Conservation (phyloP, 2,888 invertebrate species). For the Lamellibrachia columna region DNA sequence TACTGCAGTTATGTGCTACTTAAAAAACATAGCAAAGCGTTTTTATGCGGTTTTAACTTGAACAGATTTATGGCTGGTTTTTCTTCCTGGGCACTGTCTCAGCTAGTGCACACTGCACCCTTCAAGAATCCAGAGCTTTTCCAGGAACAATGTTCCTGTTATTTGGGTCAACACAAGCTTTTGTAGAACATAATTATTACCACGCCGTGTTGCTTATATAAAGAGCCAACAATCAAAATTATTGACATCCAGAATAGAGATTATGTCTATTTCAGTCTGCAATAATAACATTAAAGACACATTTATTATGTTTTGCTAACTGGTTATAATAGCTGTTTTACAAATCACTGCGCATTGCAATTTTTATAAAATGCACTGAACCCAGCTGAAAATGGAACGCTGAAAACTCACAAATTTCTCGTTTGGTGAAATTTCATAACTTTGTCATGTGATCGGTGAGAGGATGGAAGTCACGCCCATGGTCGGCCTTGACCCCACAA, state of each 20-base stretch:
- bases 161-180: not conserved
- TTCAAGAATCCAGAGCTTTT: not conserved
- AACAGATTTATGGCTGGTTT: no score
- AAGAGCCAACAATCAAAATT: not conserved
- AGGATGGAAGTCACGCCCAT: no score
- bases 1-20: no score
- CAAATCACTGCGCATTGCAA: not conserved
- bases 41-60: no score
- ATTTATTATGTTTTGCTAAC: not conserved
- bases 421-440: no score
- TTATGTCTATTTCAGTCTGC: not conserved
- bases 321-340: not conserved
- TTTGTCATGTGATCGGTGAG: no score
- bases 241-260: not conserved
- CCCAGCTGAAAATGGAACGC: not conserved
- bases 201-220: not conserved
- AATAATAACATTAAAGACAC: not conserved
- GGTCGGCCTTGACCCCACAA: no score
- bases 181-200: not conserved
- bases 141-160: not conserved
- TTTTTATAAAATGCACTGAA: not conserved
- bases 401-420: no score
- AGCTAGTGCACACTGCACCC: not conserved
- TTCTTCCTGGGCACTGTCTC: no score
- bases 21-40: no score